These are phyloP conservation scores for Melipona beecheii DNA, from an alignment of 2,888 invertebrate genomes.

Conservation along the genomic window DNA sequence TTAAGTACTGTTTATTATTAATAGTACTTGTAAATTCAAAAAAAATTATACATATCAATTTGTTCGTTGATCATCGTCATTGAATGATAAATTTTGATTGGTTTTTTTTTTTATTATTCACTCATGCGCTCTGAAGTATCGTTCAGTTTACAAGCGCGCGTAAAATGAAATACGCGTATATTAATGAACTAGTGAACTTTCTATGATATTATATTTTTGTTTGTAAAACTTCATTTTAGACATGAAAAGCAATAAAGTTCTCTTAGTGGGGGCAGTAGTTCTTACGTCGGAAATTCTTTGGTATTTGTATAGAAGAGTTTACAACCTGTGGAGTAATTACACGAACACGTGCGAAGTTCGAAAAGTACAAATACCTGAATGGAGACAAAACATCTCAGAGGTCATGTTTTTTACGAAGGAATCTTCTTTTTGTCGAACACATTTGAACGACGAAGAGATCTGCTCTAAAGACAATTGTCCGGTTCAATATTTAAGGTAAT, in stretches of 20 bases:
- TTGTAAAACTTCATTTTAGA: background rate
- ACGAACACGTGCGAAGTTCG: background rate
- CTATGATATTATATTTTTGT: background rate
- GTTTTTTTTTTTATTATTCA: background rate
- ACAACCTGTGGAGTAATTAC: background rate
- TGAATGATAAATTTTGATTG: no score
- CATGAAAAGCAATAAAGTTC: conserved; percentile 35
- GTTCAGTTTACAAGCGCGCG: background rate
- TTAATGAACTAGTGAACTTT: background rate
- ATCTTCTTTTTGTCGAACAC: conserved; percentile 71
- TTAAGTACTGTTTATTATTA: background rate
- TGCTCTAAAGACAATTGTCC: conserved; percentile 71
- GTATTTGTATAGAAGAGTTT: conserved; percentile 58
- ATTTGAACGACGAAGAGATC: conserved; percentile 48
- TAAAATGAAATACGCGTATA: background rate
- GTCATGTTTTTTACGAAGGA: conserved; percentile 79
- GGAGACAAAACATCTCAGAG: conserved; percentile 59
- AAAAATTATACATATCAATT: background rate
- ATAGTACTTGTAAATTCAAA: background rate
- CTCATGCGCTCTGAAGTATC: background rate
- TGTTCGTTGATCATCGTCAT: background rate
- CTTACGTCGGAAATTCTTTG: conserved; percentile 62
- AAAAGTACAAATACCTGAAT: background rate
- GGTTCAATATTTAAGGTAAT: conserved; percentile 72
- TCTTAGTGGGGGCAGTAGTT: conserved; percentile 24